These are phyloP conservation scores for Montipora foliosa DNA, from an alignment of 64 coral and sea anemone genomes.

Conservation along the genomic window DNA sequence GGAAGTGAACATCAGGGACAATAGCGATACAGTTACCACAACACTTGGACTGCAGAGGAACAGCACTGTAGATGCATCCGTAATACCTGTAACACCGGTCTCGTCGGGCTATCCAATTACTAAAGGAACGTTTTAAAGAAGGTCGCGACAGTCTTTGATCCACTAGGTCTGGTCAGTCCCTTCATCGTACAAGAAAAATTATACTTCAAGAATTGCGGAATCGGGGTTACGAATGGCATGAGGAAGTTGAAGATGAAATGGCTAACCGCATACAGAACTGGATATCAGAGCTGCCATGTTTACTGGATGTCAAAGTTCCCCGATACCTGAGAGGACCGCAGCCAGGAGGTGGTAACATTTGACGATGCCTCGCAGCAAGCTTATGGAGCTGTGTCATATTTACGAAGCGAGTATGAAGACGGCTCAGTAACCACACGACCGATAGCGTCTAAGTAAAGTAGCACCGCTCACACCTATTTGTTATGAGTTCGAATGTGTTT, in stretches of 20 bases:
- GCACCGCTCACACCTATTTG: slow-evolving; percentile 11
- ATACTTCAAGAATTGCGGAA: slow-evolving; percentile 50
- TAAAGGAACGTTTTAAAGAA: slow-evolving; percentile 48
- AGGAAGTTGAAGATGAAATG: not conserved
- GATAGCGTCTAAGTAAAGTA: slow-evolving; percentile 40
- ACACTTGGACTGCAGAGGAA: not conserved
- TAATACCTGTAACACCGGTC: not conserved
- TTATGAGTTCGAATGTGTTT: too few species aligned
- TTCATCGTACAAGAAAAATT: slow-evolving; percentile 63
- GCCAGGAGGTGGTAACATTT: slow-evolving; percentile 41
- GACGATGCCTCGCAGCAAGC: slow-evolving; percentile 65
- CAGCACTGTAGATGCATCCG: not conserved
- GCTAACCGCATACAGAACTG: not conserved
- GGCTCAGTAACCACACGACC: not conserved
- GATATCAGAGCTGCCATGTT: slow-evolving; percentile 16
- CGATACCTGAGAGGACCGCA: slow-evolving; percentile 13
- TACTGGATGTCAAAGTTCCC: slow-evolving; percentile 23
- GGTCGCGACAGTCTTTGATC: slow-evolving; percentile 41
- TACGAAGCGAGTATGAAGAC: slow-evolving; percentile 10
- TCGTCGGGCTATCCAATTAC: not conserved
- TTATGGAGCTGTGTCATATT: slow-evolving; percentile 53
- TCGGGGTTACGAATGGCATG: not conserved
- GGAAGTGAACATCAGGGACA: slow-evolving; percentile 3
- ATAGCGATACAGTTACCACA: not conserved
- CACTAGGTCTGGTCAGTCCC: slow-evolving; percentile 31